A percentile compares a stretch with the other conserved stretches of the same genome.
These are phyloP conservation scores for Drosophila pseudotakahashii DNA, from an alignment of 2,888 invertebrate species.

Conservation along the genomic window DNA sequence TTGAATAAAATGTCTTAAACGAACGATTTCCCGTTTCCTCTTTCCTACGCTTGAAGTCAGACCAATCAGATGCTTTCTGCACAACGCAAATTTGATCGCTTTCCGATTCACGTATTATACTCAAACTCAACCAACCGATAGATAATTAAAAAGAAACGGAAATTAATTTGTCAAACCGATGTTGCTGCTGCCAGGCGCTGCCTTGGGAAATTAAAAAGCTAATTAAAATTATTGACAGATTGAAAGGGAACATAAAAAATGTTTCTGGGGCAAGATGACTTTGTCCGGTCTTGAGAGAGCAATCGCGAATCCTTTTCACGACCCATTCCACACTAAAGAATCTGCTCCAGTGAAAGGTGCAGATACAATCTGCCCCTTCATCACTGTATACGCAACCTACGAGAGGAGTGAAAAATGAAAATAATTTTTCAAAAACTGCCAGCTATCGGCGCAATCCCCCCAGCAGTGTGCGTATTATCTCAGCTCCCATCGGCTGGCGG, in stretches of 20 bases:
- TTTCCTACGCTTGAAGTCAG: slow-evolving; percentile 51
- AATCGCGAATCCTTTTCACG: background rate
- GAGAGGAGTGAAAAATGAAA: slow-evolving; percentile 18
- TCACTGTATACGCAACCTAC: slow-evolving; percentile 23
- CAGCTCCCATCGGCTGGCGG: slow-evolving; percentile 4
- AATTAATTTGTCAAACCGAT: slow-evolving; percentile 70
- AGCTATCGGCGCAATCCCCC: slow-evolving; percentile 13
- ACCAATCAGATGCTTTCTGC: slow-evolving; percentile 9
- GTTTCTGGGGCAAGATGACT: too few relatives aligned
- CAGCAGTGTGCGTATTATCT: slow-evolving; percentile 13
- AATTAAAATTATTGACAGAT: slow-evolving; percentile 33
- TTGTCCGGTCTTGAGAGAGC: too few relatives aligned
- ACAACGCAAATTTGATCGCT: slow-evolving; percentile 4
- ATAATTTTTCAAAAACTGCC: slow-evolving; percentile 33
- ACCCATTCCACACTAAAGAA: background rate
- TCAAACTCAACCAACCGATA: slow-evolving; percentile 13
- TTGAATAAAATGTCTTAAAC: slow-evolving; percentile 50
- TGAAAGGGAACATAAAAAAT: slow-evolving; percentile 9
- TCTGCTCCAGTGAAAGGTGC: slow-evolving; percentile 3
- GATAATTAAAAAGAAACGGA: slow-evolving; percentile 53
- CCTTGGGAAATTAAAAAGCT: slow-evolving; percentile 3
- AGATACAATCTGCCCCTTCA: background rate
- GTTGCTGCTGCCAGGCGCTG: slow-evolving; percentile 42
- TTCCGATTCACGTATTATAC: slow-evolving; percentile 14
- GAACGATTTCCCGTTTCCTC: slow-evolving; percentile 73